phyloP scores from a whole-genome alignment of 2,888 invertebrate genomes.

The Cremastinae sp. region DNA sequence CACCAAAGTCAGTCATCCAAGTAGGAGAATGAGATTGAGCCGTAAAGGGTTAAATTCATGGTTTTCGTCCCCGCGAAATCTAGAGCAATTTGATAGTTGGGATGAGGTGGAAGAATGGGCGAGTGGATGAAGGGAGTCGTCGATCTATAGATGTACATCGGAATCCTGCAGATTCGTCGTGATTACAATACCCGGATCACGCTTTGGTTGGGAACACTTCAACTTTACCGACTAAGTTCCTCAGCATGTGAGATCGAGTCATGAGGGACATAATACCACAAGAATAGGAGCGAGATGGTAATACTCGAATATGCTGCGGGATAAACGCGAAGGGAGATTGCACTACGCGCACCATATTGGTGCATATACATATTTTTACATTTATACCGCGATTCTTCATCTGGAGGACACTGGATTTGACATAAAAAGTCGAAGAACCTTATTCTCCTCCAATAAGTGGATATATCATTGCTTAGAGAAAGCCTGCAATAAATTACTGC shows the following conservation, averaged over 20 bases:
- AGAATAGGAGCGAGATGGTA: not conserved
- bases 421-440: slow-evolving; percentile 50
- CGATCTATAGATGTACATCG: slow-evolving; percentile 61
- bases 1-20: not conserved
- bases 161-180: slow-evolving; percentile 62
- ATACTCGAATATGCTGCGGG: not conserved
- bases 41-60: slow-evolving; percentile 19
- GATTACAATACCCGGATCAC: slow-evolving; percentile 66
- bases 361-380: slow-evolving; percentile 50
- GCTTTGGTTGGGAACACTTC: slow-evolving; percentile 63
- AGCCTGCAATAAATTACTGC: slow-evolving; percentile 75
- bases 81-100: slow-evolving; percentile 39
- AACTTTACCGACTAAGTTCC: slow-evolving; percentile 67
- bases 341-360: slow-evolving; percentile 25
- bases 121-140: slow-evolving; percentile 18
- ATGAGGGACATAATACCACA: slow-evolving; percentile 20
- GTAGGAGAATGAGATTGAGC: not conserved
- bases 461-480: slow-evolving; percentile 70
- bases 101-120: not conserved
- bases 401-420: slow-evolving; percentile 44
- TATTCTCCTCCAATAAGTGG: slow-evolving; percentile 61
- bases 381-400: slow-evolving; percentile 58
- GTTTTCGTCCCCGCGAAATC: slow-evolving; percentile 29
- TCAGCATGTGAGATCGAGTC: slow-evolving; percentile 45
- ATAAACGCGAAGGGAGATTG: slow-evolving; percentile 21